Evolutionary conservation across 2,113 vertebrate species (phyloP), one percentile per base, ranked within the genome.

Genomic region (Oncorhynchus keta): DNA sequence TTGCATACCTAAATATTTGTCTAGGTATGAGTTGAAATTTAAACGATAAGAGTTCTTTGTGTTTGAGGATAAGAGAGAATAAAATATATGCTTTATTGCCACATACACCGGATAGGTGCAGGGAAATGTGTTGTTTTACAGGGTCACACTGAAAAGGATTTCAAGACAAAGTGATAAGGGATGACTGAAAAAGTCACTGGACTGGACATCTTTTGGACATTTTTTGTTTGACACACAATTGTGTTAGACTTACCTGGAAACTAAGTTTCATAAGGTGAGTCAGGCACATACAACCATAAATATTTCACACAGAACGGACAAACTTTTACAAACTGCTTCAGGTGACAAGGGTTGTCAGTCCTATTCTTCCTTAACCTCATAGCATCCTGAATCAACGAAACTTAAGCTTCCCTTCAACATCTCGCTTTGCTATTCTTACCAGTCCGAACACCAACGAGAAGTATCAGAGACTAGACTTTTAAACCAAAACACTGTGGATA

Each of bases 331-430:
- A 22, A 14, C 24, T 16, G 69, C 11, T 9, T 75, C 65, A 45
- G 57, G 57, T 66, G 39, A 22, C 73, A 55, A 73, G 76, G 73
- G 68, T 18, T 7, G 57, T 8, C 14, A 6, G 45, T 32, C 68
- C 30, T 73, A 61, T 26, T 75, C 14, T 67, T 26, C 1, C 45
- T 39, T 65, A 13, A 14, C 22, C 39, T 49, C 61, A 14, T n/a
- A 9, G 22, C 13, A 64, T 30, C 26, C 24, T 2, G 14, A 5
- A 32, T 30, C 65, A 57, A 57, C 4, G 2, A 16, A 57, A 20
- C 1, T 6, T 57, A 57, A 57, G 55, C 55, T 57, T 57, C 55
- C 18, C 55, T 57, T 20, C 55, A 57, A 57, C 55, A 57, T 57
- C 51, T 57, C 3, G 12, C 4, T 0, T 57, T 57, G 51, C 51